These are phyloP conservation scores for Anagrus nilaparvatae DNA, from an alignment of 1,140 invertebrate genomes.

Conservation along the genomic window DNA sequence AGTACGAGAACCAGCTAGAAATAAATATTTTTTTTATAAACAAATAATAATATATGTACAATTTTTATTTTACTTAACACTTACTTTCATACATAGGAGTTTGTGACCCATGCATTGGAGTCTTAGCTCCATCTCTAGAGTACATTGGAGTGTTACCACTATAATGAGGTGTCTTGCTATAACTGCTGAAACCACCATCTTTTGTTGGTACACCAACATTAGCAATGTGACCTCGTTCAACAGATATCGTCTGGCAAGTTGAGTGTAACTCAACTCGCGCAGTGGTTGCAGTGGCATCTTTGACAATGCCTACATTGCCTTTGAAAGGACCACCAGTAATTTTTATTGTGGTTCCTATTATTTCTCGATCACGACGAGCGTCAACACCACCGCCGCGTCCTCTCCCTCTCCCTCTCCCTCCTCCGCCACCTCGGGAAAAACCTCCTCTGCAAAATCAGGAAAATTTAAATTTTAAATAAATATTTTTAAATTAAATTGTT, in stretches of 20 bases:
- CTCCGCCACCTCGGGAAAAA: constrained; percentile 39
- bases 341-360: constrained; percentile 97
- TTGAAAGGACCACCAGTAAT: constrained; percentile 96
- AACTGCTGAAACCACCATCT: constrained; percentile 61
- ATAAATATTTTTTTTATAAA: constrained; percentile 7
- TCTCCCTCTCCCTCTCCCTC: constrained; percentile 45
- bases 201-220: constrained; percentile 58
- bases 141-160: constrained; percentile 80
- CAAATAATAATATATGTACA: constrained; percentile 1
- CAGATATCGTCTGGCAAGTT: constrained; percentile 93
- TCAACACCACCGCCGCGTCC: constrained; percentile 54
- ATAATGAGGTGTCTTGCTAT: constrained; percentile 72
- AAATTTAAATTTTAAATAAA: no score
- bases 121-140: constrained; percentile 72
- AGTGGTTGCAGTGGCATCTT: constrained; percentile 90
- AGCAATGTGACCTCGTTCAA: constrained; percentile 86
- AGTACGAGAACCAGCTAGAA: constrained; percentile 65
- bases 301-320: constrained; percentile 70
- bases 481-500: no score
- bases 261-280: constrained; percentile 94
- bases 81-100: constrained; percentile 76
- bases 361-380: constrained; percentile 69
- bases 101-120: constrained; percentile 70
- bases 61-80: constrained; percentile 17
- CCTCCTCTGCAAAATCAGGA: constrained; percentile 30